Evolutionary conservation across 1,140 invertebrate species (phyloP).

Genomic region (Pseudomyrmex concolor): DNA sequence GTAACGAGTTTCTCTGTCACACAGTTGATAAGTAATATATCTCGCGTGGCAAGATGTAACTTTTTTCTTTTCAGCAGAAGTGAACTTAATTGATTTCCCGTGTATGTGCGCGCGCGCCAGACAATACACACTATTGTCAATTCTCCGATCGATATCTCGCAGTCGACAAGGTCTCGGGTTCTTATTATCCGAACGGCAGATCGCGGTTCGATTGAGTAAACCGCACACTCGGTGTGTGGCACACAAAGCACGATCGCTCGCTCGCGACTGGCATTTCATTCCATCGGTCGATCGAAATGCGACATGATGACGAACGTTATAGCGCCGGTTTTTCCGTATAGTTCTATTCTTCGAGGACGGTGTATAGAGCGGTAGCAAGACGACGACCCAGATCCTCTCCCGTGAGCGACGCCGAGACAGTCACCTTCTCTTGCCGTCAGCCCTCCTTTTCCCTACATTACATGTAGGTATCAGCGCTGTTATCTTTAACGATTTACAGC

Average conservation of each 20-base stretch:
- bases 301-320: not conserved
- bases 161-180: slow-evolving; percentile 27
- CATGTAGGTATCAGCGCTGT: slow-evolving; percentile 14
- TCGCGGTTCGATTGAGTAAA: slow-evolving; percentile 16
- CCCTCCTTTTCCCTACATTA: not conserved
- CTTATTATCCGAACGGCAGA: slow-evolving; percentile 16
- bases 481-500: slow-evolving; percentile 59
- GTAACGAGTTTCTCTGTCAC: not conserved
- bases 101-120: slow-evolving; percentile 14
- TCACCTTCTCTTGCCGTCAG: not conserved
- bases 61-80: not conserved
- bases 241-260: slow-evolving; percentile 10
- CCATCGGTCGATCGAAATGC: not conserved
- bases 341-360: slow-evolving; percentile 31
- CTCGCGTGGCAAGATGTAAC: not conserved
- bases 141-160: slow-evolving; percentile 36
- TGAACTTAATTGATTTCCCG: slow-evolving; percentile 35
- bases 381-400: slow-evolving; percentile 48
- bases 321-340: not conserved
- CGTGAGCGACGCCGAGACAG: not conserved
- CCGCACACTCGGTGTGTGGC: not conserved
- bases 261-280: not conserved
- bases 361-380: not conserved
- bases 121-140: slow-evolving; percentile 8
- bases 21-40: slow-evolving; percentile 18